These are phyloP conservation scores for Cataglyphis albicans DNA, from an alignment of 2,888 invertebrate species.

Conservation along the genomic window DNA sequence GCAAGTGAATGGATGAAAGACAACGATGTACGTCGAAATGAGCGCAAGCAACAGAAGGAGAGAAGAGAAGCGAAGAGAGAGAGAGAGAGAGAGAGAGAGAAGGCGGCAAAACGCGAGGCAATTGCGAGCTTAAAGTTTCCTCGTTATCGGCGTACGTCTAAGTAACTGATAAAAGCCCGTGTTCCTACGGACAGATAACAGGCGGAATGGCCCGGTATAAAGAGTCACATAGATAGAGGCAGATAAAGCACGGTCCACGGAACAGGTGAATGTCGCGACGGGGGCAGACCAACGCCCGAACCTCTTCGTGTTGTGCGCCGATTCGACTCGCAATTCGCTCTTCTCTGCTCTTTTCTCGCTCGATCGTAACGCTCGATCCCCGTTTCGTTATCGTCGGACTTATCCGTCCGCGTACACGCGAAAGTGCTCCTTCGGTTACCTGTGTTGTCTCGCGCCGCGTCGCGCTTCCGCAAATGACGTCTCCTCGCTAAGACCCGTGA, in stretches of 20 bases:
- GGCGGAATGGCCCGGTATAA: constrained; percentile 81
- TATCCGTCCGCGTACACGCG: constrained; percentile 42
- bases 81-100: constrained; percentile 61
- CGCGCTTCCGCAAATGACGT: constrained; percentile 52
- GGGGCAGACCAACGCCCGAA: constrained; percentile 83
- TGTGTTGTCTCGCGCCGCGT: constrained; percentile 18
- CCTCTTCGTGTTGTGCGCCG: constrained; percentile 62
- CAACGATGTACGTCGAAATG: constrained; percentile 49
- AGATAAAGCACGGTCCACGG: constrained; percentile 84
- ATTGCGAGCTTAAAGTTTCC: constrained; percentile 75
- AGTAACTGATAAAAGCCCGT: constrained; percentile 85
- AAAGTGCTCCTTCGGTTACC: constrained; percentile 59
- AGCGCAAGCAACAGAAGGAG: constrained; percentile 48
- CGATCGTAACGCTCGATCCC: constrained; percentile 13
- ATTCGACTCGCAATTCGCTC: constrained; percentile 43
- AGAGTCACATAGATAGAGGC: constrained; percentile 84
- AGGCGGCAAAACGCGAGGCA: constrained; percentile 58
- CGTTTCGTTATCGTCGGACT: constrained; percentile 9
- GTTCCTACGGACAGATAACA: constrained; percentile 84
- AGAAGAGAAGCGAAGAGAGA: constrained; percentile 61
- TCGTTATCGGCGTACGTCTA: constrained; percentile 82
- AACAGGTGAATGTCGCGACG: constrained; percentile 82
- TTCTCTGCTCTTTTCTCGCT: neutral
- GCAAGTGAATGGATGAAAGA: constrained; percentile 46
- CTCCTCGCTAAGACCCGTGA: constrained; percentile 10